Base-by-base conservation (phyloP, 2,113 vertebrate genomes). In the Solea solea region DNA sequence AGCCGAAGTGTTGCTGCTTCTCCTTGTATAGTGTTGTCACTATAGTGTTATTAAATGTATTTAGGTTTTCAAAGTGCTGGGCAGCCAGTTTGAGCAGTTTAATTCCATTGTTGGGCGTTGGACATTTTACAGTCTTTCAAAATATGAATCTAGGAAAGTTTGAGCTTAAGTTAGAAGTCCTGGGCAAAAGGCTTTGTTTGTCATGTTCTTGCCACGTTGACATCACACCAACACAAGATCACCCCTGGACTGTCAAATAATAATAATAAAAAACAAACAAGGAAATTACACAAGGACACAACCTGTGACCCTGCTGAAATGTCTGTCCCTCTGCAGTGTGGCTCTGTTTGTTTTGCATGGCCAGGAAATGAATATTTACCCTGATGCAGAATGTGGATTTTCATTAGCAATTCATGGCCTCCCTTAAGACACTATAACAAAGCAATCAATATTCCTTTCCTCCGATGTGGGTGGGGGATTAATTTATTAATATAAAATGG, bases 401-500 rank as follows among this genome's bases (percentile, higher is more conserved):
- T 90, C 81, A 89, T 91, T 78, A 87, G 81, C 76, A 86, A 87
- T 80, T 72, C 70, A 76, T 55, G 74, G 52, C 61, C 74, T 64
- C 75, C 74, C 76, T 84, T 71, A 85, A 78, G 69, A 79, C 82
- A 16, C 58, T 66, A 60, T 82, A 89, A 82, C 80, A 81, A 83
- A 70, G 49, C 57, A 80, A 86, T 90, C 84, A 78, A 88, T 89
- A 90, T 69, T 28, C 63, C 70, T 58, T 68, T 21, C 71, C 9
- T 74, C 64, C 62, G 69, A 80, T 67, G 76, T 72, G 69, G 74
- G 75, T 53, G 34, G 54, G 50, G 72, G 74, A 89, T 90, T 85
- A 15, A 87, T 91, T 86, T 76, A 83, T 59, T 76, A 80, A 80
- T 74, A 86, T 49, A 76, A 86, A 87, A 84, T 88, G 74, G 60